These are phyloP conservation scores for Acrocephalus scirpaceus DNA, from an alignment of 2,797 vertebrate species.

Conservation along the genomic window DNA sequence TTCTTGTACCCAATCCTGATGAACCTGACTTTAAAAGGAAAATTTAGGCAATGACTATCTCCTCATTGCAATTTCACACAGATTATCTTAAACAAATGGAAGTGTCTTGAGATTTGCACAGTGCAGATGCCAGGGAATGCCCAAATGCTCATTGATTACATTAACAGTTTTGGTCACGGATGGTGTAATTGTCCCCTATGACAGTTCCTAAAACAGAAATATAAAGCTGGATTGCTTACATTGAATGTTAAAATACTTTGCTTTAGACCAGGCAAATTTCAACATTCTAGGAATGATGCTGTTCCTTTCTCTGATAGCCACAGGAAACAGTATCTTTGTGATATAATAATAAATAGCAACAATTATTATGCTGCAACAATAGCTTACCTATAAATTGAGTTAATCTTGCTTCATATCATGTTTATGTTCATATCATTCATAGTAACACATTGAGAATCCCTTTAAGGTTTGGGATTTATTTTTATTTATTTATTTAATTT, in stretches of 20 bases:
- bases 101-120: neutral
- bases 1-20: slow-evolving; percentile 38
- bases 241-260: neutral
- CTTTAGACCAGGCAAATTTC: neutral
- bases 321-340: neutral
- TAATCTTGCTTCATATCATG: neutral
- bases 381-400: neutral
- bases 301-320: neutral
- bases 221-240: neutral
- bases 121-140: neutral
- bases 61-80: slow-evolving; percentile 16
- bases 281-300: neutral
- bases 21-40: slow-evolving; percentile 40
- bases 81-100: slow-evolving; percentile 5
- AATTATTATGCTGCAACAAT: neutral
- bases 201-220: neutral
- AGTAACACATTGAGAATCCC: neutral
- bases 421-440: neutral
- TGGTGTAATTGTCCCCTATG: neutral
- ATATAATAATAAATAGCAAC: neutral
- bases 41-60: slow-evolving; percentile 43
- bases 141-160: neutral
- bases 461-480: neutral
- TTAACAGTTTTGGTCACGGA: neutral
- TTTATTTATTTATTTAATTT: neutral